A percentile compares a stretch with the other conserved stretches of the same genome.
phyloP scores from a whole-genome alignment of 1,140 invertebrate species.

The Planococcus citri region DNA sequence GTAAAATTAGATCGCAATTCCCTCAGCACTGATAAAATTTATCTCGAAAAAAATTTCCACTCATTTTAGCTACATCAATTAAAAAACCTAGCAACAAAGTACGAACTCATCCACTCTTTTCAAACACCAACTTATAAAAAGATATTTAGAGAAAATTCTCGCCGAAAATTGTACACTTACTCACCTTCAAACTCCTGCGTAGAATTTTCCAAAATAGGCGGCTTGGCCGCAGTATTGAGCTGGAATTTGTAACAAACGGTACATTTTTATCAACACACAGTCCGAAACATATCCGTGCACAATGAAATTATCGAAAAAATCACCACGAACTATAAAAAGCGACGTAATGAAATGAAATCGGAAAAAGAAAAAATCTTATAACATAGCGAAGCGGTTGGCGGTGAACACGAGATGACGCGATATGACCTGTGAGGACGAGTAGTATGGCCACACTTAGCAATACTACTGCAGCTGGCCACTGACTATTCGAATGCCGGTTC shows the following conservation, averaged over 20 bases:
- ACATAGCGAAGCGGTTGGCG: background rate
- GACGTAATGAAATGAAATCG: background rate
- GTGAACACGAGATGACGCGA: conserved; percentile 13
- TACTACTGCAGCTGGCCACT: conserved; percentile 4
- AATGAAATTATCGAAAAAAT: background rate
- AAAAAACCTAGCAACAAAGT: no score
- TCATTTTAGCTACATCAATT: no score
- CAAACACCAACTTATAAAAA: no score
- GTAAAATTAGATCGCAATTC: no score
- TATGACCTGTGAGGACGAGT: conserved; percentile 14
- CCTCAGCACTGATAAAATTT: no score
- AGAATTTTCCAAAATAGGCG: background rate
- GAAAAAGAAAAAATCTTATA: conserved; percentile 4
- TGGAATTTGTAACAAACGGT: background rate
- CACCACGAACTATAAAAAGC: background rate
- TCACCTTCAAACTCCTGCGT: background rate
- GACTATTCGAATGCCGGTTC: conserved; percentile 4
- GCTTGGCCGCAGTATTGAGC: background rate
- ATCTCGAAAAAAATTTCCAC: no score
- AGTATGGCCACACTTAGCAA: conserved; percentile 3
- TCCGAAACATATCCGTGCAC: background rate
- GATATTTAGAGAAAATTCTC: background rate
- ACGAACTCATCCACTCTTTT: background rate
- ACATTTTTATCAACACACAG: background rate
- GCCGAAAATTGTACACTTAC: background rate